Base-by-base conservation (phyloP, 2,888 invertebrate species). In the Pomacea canaliculata region DNA sequence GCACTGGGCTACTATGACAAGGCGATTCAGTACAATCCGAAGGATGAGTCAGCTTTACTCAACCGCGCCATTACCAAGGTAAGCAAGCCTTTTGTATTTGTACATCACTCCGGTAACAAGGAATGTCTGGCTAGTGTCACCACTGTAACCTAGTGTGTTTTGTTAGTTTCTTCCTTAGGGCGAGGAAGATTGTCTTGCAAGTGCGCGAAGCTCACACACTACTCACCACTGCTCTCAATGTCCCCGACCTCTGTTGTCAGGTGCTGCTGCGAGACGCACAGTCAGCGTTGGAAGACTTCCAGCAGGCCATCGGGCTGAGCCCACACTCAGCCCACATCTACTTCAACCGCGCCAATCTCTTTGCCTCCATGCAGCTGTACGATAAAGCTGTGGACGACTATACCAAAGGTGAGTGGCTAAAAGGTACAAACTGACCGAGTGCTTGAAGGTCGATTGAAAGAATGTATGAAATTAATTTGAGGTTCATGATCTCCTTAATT, bases 11-110 rank as follows among this genome's bases (percentile, higher is more conserved):
- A 88, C 79, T 91, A 87, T 74, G 81, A 83, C 68, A 84, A 83
- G 68, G 86, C 90, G 65, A 80, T 89, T 37, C 76, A 83, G 49
- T 81, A 85, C 79, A 89, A 90, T 72, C 84, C 83, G 8, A 83
- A 82, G 72, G 90, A 91, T 81, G 91, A 91, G 76, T 90, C 90
- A 51, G 90, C 90, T 3, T 83, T 83, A 73, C 84, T 90, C 18
- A 91, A 91, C 84, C 83, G 90, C 81, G 91, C 90, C 63, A 90
- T 91, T 51, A 88, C 89, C 27, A 90, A 87, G 86, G 90, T 89
- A 78, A 72, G 82, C 70, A n/a, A 48, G 13, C 19, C 12, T 37
- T 0, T 3, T 37, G 37, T 37, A 5, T 37, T 37, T 37, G 37
- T 37, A 37, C 3, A 37, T 37, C 37, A 37, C 37, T 37, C 3